Evolutionary conservation across 2,888 invertebrate species (phyloP).

Genomic region (Melinopterus prodromus): DNA sequence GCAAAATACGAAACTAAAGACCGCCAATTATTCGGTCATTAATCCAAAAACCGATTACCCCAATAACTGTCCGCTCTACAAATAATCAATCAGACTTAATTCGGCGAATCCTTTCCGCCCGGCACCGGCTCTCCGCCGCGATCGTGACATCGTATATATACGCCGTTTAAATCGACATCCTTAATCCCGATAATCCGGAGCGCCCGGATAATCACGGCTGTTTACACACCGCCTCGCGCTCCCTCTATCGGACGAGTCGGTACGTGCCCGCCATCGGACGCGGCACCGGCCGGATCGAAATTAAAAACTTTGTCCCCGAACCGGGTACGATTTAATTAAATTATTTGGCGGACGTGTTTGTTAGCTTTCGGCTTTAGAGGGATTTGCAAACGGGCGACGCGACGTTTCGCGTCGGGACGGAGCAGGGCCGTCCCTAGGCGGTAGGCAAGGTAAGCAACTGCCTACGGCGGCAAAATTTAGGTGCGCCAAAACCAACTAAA

Average conservation of each 20-base stretch:
- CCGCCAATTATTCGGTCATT: background rate
- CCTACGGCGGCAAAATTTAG: no score
- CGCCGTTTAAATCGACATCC: background rate
- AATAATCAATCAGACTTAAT: slow-evolving; percentile 4
- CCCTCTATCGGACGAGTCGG: background rate
- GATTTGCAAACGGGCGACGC: slow-evolving; percentile 42
- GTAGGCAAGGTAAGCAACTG: no score
- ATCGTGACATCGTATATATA: background rate
- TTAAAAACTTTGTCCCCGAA: slow-evolving; percentile 28
- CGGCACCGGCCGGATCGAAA: slow-evolving; percentile 22
- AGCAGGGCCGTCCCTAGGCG: no score
- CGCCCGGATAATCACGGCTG: slow-evolving; percentile 16
- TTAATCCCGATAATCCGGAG: background rate
- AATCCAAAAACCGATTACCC: background rate
- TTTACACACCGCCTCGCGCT: background rate
- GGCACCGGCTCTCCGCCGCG: background rate
- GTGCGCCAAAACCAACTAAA: no score
- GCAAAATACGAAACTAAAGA: no score
- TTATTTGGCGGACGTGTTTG: slow-evolving; percentile 49
- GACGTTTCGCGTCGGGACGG: slow-evolving; percentile 41
- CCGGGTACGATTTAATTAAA: slow-evolving; percentile 31
- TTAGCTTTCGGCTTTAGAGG: slow-evolving; percentile 48
- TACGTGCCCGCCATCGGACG: background rate
- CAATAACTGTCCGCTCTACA: slow-evolving; percentile 4
- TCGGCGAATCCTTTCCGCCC: background rate